These are phyloP conservation scores for Protomyctophum bolini DNA, from an alignment of 2,113 vertebrate species.

Conservation along the genomic window DNA sequence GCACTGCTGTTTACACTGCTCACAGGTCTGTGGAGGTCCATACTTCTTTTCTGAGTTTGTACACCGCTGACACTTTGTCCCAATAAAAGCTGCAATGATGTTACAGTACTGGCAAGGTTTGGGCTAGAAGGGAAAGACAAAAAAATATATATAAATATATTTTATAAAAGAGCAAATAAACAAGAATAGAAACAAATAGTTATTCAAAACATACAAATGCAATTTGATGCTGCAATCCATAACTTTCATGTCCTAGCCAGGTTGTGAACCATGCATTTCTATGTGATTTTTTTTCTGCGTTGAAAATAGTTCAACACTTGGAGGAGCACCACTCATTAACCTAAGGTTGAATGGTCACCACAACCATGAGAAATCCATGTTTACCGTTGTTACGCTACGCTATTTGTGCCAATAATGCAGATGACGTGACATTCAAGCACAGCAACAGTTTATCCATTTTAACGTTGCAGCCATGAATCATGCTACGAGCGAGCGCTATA, in stretches of 20 bases:
- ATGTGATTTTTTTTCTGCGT: too few species aligned
- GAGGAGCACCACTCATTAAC: too few species aligned
- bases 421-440: too few species aligned
- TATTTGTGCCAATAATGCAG: too few species aligned
- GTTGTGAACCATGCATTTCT: too few species aligned
- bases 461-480: too few species aligned
- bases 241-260: background rate
- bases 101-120: slow-evolving; percentile 99
- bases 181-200: background rate
- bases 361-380: too few species aligned
- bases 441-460: too few species aligned
- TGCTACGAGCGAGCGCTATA: too few species aligned
- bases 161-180: background rate
- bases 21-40: slow-evolving; percentile 93
- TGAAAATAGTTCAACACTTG: too few species aligned
- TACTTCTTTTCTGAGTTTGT: slow-evolving; percentile 99
- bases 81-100: slow-evolving; percentile 98
- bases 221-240: background rate
- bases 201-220: background rate
- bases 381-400: too few species aligned
- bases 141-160: slow-evolving; percentile 1
- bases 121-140: slow-evolving; percentile 79
- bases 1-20: slow-evolving; percentile 98
- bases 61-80: slow-evolving; percentile 97
- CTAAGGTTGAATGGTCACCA: too few species aligned